Conservation (phyloP, 23 tunicate genomes). For the Aplidium turbinatum region DNA sequence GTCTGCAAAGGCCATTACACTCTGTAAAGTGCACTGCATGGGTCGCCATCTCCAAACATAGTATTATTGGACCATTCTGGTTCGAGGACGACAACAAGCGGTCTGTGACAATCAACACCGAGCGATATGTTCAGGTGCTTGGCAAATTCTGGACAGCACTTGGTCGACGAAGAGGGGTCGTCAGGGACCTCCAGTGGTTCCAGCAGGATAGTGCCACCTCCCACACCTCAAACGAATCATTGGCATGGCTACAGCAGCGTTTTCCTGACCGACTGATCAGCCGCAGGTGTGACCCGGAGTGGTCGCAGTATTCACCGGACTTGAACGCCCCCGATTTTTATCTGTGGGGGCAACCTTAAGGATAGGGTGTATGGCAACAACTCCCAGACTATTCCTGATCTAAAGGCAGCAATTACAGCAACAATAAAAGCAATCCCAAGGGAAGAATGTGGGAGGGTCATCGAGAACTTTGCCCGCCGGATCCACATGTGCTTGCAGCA, state of each 20-base stretch:
- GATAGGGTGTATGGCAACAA: constrained; percentile 43
- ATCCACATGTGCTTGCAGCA: constrained; percentile 29
- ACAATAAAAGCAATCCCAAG: constrained; percentile 35
- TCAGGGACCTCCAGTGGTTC: constrained; percentile 44
- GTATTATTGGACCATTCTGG: constrained; percentile 47
- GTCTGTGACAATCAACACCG: constrained; percentile 54
- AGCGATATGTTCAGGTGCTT: constrained; percentile 43
- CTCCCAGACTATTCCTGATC: constrained; percentile 39
- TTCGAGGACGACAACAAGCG: constrained; percentile 35
- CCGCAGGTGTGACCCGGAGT: constrained; percentile 47
- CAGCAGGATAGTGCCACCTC: constrained; percentile 37
- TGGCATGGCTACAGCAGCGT: constrained; percentile 45
- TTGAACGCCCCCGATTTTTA: constrained; percentile 43
- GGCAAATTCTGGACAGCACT: constrained; percentile 41
- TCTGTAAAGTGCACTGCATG: constrained; percentile 50
- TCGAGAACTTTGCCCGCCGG: constrained; percentile 46
- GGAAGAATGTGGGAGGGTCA: constrained; percentile 23
- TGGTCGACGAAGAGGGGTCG: constrained; percentile 41
- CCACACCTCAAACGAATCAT: constrained; percentile 34
- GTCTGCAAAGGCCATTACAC: constrained; percentile 36
- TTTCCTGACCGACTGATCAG: constrained; percentile 49
- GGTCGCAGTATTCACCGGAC: constrained; percentile 46
- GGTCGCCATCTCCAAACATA: constrained; percentile 33
- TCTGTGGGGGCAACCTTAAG: constrained; percentile 39
- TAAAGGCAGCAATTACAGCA: constrained; percentile 46